Evolutionary conservation across 2,888 invertebrate species (phyloP), one percentile per base, ranked within the genome.

Genomic region (Cheilosia grossa): DNA sequence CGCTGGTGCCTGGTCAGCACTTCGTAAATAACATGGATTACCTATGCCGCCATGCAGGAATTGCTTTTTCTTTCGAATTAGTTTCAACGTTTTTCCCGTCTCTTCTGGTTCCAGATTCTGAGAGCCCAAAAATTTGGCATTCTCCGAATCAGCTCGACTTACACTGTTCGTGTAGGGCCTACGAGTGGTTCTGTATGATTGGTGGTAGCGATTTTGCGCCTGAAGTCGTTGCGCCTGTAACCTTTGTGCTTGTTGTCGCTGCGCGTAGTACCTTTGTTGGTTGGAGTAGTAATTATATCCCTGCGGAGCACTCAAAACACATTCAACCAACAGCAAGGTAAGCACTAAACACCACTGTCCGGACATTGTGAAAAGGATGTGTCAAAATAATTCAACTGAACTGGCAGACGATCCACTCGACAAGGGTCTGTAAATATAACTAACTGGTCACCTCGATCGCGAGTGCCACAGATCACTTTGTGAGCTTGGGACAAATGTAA

Each of bases 61-160:
- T n/a, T 83, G 75, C 64, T 86, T 86, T 54, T 54, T 85, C 4
- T 79, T 81, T 59, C 70, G 64, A 67, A 87, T 87, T 0, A 87
- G 19, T 87, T 74, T 61, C 0, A 72, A 59, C 9, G 75, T 72
- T 17, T 47, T 81, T 4, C 10, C 64, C 0, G 47, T 51, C 1
- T 58, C 86, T 0, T 73, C 82, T 3, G 83, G 37, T 70, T 91
- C 91, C 77, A 90, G 91, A 69, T 91, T 92, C 33, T 69, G 64
- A 0, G 87, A 87, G 0, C 92, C 92, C 0, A 88, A 89, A 78
- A 91, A 91, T 87, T 91, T 91, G 9, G 91, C 89, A 87, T 91
- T 91, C 70, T 90, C 89, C 54, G 88, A 80, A 59, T 89, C 91
- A 1, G 89, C 88, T 56, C 83, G 87, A 47, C 81, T 88, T 5